Evolutionary conservation across 2,888 invertebrate genomes (phyloP).

Genomic region (Erannis defoliaria): DNA sequence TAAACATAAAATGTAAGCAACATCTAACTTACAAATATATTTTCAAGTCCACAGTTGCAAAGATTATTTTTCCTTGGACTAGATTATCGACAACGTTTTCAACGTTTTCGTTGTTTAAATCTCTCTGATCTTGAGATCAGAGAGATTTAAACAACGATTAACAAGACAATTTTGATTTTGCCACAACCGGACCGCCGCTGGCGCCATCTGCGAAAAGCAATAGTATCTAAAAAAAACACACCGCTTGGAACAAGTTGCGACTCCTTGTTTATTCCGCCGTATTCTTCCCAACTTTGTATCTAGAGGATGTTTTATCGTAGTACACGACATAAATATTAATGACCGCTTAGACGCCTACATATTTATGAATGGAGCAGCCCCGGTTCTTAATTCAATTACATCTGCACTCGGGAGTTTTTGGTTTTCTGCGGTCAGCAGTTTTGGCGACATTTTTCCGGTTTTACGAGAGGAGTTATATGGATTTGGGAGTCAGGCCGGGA

Average conservation of each 20-base stretch:
- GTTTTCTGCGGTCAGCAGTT: slow-evolving; percentile 36
- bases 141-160: too few relatives aligned
- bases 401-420: slow-evolving; percentile 42
- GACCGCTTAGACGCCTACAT: slow-evolving; percentile 44
- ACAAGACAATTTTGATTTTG: too few relatives aligned
- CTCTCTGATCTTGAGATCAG: too few relatives aligned
- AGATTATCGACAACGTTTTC: too few relatives aligned
- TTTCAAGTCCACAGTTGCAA: too few relatives aligned
- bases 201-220: too few relatives aligned
- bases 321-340: slow-evolving; percentile 45
- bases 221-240: background rate
- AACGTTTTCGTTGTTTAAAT: too few relatives aligned
- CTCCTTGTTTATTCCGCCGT: slow-evolving; percentile 14
- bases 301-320: slow-evolving; percentile 21
- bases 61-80: too few relatives aligned
- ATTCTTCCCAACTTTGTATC: slow-evolving; percentile 16
- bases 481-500: slow-evolving; percentile 18
- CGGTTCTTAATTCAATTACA: slow-evolving; percentile 48
- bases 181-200: too few relatives aligned
- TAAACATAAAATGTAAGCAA: too few relatives aligned
- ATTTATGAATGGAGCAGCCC: slow-evolving; percentile 43
- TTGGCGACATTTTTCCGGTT: slow-evolving; percentile 38
- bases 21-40: too few relatives aligned
- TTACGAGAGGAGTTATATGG: slow-evolving; percentile 32
- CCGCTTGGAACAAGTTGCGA: background rate